phyloP scores from a whole-genome alignment of 2,797 vertebrate species.

The Sebastes nivosus region DNA sequence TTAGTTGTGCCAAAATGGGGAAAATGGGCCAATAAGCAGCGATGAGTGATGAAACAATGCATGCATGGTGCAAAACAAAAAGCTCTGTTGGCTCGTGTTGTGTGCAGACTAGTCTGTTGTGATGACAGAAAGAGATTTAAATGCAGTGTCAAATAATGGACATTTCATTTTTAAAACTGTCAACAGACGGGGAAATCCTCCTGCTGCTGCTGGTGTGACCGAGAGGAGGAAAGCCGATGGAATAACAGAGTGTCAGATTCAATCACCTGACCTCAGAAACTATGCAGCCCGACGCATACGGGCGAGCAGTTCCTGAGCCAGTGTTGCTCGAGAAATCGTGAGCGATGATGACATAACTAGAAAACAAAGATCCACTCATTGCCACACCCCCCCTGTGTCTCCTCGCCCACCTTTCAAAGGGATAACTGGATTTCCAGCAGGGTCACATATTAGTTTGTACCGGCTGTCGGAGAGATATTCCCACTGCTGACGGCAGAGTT shows the following conservation, averaged over 20 bases:
- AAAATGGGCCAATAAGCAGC: not conserved
- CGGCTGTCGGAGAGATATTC: conserved; percentile 55
- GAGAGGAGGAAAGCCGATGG: not conserved
- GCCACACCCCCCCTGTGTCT: not conserved
- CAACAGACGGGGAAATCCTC: conserved; percentile 2
- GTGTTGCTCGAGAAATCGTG: not conserved
- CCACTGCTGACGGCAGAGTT: conserved; percentile 61
- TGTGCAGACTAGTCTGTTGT: not conserved
- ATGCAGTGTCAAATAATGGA: not conserved
- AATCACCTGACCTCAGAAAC: conserved; percentile 20
- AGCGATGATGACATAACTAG: conserved; percentile 30
- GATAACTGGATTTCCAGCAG: conserved; percentile 67
- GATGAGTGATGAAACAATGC: not conserved
- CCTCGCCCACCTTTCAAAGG: conserved; percentile 13
- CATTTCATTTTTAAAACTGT: conserved; percentile 7
- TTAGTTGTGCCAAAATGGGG: not conserved
- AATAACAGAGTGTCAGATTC: conserved; percentile 7
- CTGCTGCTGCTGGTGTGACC: not conserved
- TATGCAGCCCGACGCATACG: not conserved
- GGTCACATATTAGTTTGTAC: conserved; percentile 47
- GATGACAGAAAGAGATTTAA: conserved; percentile 7
- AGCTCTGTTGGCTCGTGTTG: not conserved
- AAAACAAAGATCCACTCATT: conserved; percentile 35
- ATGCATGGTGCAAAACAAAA: not conserved
- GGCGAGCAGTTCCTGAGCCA: not conserved